Evolutionary conservation across 2,797 vertebrate species (phyloP), one percentile per base, ranked within the genome.

Genomic region (Macropodus opercularis): DNA sequence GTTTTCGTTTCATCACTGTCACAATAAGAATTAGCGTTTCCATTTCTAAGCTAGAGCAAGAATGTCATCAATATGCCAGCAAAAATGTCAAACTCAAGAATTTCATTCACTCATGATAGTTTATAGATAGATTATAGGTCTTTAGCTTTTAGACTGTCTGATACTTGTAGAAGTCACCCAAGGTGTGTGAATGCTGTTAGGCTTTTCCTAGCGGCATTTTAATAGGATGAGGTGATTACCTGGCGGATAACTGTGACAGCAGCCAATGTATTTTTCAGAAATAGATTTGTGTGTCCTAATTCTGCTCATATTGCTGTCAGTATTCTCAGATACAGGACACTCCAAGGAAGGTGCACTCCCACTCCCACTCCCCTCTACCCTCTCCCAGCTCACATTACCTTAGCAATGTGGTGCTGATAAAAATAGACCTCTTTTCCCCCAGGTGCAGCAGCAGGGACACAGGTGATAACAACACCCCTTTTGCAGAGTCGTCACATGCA

Each of bases 391-490:
- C 76, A 72, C 55, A 81, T 84, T 85, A 81, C 69, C 81, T 74
- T 71, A 63, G 84, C 65, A 55, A 73, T 81, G 65, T 59, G 53
- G 77, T 64, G 58, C 52, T 51, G 83, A 81, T 89, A 89, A 87
- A 90, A 87, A 89, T 87, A 89, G 77, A 67, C 41, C 55, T 13
- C 22, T 38, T 39, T 21, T 4, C 72, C 81, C 78, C 56, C 55
- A 87, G 86, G 87, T 86, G 77, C 77, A 62, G 64, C 57, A 56
- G 61, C 75, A 75, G 83, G 80, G 80, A 87, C 80, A 83, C 80
- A 81, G 87, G 90, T 84, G 87, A 88, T 84, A 89, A 82, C 77
- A 82, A 83, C 84, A 86, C 77, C 72, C 75, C 59, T 79, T 75
- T 81, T 31, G 43, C 72, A 55, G 63, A 78, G 66, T 62, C 47